Base-by-base conservation (phyloP, 2,113 vertebrate genomes). In the Scomber scombrus region DNA sequence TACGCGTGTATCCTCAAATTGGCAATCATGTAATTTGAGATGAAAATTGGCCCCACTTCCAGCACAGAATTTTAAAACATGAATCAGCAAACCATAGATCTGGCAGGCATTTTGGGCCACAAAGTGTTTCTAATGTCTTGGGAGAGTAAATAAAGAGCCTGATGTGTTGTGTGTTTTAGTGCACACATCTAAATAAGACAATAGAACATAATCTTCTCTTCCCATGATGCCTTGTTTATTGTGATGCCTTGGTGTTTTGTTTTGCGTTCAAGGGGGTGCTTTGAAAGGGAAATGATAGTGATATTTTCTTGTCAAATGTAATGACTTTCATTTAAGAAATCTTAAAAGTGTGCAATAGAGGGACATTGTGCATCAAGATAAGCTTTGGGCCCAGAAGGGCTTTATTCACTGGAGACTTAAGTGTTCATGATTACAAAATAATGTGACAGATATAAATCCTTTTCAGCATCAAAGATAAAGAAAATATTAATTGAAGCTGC, bases 221-320 rank as follows among this genome's bases (percentile, higher is more conserved):
- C 78, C 74, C 81, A 75, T 72, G 87, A 88, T 14, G 86, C 78
- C 66, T 75, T 29, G 57, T 86, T 70, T 86, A 80, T 82, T 52
- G 56, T 78, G 74, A 88, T 26, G 75, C 71, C 68, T 67, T 60
- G 71, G 26, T 66, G 82, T 90, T 90, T 93, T 86, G 83, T 89
- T 92, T 92, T 92, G 82, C 21, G 67, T 90, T 86, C 29, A 67
- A 64, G 49, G 68, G 61, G 65, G 61, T 73, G 67, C 84, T 89
- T 78, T 88, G 85, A 93, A 88, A 87, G 79, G 86, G 67, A 91
- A 90, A 93, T 92, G 47, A 91, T 72, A 71, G 90, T 76, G 88
- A 90, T 88, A 84, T 90, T 88, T 91, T 85, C 85, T 84, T 50
- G 76, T 93, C 92, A 91, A 71, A 82, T 2, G 21, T 89, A 92